Base-by-base conservation (phyloP, 2,888 invertebrate genomes). In the Volucella inflata region DNA sequence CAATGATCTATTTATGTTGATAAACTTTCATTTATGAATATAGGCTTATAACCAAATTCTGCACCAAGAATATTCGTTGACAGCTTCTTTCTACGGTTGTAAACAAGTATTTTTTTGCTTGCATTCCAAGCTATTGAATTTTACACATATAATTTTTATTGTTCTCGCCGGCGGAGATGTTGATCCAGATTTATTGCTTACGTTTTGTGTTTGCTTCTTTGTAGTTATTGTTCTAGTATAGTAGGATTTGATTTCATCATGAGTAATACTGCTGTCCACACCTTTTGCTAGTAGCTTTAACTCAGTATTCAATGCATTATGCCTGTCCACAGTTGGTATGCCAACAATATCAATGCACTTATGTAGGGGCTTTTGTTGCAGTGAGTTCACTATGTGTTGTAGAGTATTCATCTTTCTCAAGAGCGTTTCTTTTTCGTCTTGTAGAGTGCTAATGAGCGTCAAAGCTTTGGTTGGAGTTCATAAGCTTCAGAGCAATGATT, bases 291-390 rank as follows among this genome's bases (percentile, higher is more conserved):
- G 8, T 11, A 60, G 40, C 21, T 62, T 72, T 10, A 60, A 11
- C 0, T 59, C 38, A 40, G 71, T 21, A n/a, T 50, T 21, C 51
- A 59, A 38, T 50, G 21, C 71, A 17, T 51, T 62, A 40, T 60
- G 17, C 21, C 60, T 72, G 70, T 59, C 48, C 8, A 60, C 38
- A 50, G 11, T 50, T 11, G 51, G 51, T 8, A 71, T 50, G 2
- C 67, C 67, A 4, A 71, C 59, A 21, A 71, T 46, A 12, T 71
- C 71, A 60, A 71, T 55, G 55, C 50, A 71, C 40, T 71, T 71
- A 11, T 14, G 50, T 12, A 59, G 21, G 9, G 57, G 16, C 16
- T 70, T 36, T 71, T 59, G 70, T 36, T 71, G 70, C 55, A 71
- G 16, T 42, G 21, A 12, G 40, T 59, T 71, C 11, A 71, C 48